Evolutionary conservation across 2,113 vertebrate genomes (phyloP).

Genomic region (Heloderma charlesbogerti): DNA sequence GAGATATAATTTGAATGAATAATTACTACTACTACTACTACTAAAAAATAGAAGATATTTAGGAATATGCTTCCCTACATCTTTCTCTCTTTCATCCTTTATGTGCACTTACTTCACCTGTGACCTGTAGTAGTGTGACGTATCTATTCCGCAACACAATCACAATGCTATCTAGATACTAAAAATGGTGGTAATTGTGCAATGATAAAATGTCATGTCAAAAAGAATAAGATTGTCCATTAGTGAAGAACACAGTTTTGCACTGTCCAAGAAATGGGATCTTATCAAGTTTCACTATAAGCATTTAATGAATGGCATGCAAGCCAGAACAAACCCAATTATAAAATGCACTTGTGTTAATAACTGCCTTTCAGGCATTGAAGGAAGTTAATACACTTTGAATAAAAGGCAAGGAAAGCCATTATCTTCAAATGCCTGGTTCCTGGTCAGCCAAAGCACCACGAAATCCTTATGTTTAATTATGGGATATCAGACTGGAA

Average conservation of each 20-base stretch:
- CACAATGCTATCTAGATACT: not conserved
- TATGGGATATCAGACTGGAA: slow-evolving; percentile 46
- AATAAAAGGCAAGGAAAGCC: slow-evolving; percentile 63
- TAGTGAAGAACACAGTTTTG: slow-evolving; percentile 21
- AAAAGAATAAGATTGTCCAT: not conserved
- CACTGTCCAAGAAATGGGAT: slow-evolving; percentile 43
- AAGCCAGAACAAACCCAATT: slow-evolving; percentile 67
- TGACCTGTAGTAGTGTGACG: accelerated
- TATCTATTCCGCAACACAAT: not conserved
- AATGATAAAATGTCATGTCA: not conserved
- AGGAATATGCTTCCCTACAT: not conserved
- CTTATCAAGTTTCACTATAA: slow-evolving; percentile 48
- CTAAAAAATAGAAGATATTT: not conserved
- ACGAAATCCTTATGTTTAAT: slow-evolving; percentile 63
- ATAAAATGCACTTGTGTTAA: slow-evolving; percentile 62
- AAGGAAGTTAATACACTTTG: slow-evolving; percentile 44
- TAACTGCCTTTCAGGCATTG: slow-evolving; percentile 60
- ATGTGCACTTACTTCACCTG: not conserved
- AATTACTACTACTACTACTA: too few species aligned
- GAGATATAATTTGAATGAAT: too few species aligned
- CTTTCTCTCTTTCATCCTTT: not conserved
- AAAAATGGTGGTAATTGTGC: not conserved
- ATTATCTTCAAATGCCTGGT: slow-evolving; percentile 60
- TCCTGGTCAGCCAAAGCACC: slow-evolving; percentile 53
- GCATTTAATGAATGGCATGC: slow-evolving; percentile 43